Conservation (phyloP, 2,797 vertebrate genomes). For the Podarcis siculus region DNA sequence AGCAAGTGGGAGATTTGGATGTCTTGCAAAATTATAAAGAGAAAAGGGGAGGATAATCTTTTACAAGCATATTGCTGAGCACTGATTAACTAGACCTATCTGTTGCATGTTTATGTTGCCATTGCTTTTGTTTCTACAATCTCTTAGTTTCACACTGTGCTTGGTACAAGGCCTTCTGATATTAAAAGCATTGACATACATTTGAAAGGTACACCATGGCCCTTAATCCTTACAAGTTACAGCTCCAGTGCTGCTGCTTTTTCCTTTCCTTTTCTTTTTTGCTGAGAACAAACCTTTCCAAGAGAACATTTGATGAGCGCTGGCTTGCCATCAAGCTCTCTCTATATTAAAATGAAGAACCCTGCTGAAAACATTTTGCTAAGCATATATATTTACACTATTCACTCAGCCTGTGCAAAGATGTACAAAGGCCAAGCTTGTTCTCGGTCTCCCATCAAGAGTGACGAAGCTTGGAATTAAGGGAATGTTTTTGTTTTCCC, state of each 20-base stretch:
- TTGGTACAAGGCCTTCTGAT: background rate
- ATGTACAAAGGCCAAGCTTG: background rate
- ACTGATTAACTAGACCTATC: background rate
- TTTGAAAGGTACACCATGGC: slow-evolving; percentile 41
- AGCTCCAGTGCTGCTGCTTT: background rate
- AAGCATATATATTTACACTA: background rate
- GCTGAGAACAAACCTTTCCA: background rate
- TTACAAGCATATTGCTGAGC: background rate
- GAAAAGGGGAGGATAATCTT: background rate
- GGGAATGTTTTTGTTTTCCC: background rate
- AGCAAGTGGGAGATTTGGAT: too few species aligned
- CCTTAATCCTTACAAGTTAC: slow-evolving; percentile 39
- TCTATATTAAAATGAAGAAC: slow-evolving; percentile 22
- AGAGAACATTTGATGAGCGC: slow-evolving; percentile 17
- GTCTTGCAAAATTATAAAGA: background rate
- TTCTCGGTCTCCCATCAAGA: background rate
- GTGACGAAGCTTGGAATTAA: background rate
- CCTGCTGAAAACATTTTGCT: background rate
- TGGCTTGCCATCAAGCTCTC: slow-evolving; percentile 47
- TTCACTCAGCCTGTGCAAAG: background rate
- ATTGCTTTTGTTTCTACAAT: background rate
- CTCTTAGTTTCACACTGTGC: background rate
- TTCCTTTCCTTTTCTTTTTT: slow-evolving; percentile 36
- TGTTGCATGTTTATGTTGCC: background rate
- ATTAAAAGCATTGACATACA: slow-evolving; percentile 48